Conservation (phyloP, 1,140 invertebrate genomes). For the Palaemon carinicauda region DNA sequence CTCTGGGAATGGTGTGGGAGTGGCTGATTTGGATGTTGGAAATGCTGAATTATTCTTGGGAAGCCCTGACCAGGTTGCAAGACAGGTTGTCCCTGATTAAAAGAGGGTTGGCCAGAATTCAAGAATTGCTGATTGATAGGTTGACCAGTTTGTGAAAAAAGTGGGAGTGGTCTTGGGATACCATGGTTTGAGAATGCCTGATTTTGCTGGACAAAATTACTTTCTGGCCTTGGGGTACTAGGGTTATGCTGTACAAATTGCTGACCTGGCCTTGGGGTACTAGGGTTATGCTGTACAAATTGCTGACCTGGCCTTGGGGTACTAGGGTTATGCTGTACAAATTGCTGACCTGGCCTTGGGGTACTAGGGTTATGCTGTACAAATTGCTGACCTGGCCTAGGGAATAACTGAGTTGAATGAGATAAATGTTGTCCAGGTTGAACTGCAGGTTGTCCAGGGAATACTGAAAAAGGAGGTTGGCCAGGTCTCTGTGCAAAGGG, state of each 20-base stretch:
- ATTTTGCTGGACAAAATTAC: no score
- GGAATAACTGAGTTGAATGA: background rate
- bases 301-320: background rate
- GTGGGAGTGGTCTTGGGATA: background rate
- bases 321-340: no score
- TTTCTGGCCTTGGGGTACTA: background rate
- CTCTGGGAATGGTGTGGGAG: slow-evolving; percentile 7
- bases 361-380: background rate
- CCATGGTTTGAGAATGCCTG: no score
- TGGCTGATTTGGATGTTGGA: background rate
- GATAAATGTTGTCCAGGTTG: slow-evolving; percentile 22
- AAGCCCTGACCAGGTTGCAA: background rate
- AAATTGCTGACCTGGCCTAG: background rate
- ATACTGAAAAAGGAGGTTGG: background rate
- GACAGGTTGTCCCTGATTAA: background rate
- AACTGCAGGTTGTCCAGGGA: slow-evolving; percentile 17
- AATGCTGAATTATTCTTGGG: background rate
- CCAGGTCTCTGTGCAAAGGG: background rate
- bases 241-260: no score
- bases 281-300: no score
- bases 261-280: background rate
- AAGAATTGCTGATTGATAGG: background rate
- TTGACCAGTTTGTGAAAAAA: background rate
- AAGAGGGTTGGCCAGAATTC: background rate
- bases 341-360: background rate